These are phyloP conservation scores for Drosophila punjabiensis DNA, from an alignment of 1,140 invertebrate genomes.

Conservation along the genomic window DNA sequence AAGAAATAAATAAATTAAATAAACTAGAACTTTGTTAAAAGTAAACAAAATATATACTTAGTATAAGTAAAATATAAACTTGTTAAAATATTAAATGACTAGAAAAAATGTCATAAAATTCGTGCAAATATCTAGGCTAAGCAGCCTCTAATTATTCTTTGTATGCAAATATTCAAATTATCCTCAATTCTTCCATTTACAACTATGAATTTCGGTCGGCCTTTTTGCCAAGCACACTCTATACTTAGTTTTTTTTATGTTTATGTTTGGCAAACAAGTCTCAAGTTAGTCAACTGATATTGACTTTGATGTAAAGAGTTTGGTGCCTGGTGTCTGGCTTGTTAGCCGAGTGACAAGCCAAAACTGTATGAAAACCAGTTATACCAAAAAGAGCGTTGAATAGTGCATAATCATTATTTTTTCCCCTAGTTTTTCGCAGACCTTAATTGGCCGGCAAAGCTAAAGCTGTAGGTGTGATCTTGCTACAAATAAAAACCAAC, in stretches of 20 bases:
- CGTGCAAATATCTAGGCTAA: conserved; percentile 19
- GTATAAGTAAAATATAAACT: no score
- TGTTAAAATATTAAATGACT: no score
- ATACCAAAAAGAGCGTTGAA: conserved; percentile 9
- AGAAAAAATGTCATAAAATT: background rate
- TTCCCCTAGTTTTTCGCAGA: conserved; percentile 14
- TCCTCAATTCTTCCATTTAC: conserved; percentile 27
- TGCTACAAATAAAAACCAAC: conserved; percentile 2
- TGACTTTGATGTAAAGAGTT: conserved; percentile 64
- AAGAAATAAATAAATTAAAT: background rate
- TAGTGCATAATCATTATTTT: conserved; percentile 38
- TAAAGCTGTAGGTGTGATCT: conserved; percentile 28
- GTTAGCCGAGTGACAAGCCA: conserved; percentile 18
- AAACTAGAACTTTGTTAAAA: background rate
- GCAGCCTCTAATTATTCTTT: conserved; percentile 5
- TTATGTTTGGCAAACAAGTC: conserved; percentile 54
- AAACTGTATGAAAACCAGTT: conserved; percentile 52
- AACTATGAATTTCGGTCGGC: background rate
- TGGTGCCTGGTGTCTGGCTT: conserved; percentile 12
- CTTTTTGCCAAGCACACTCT: background rate
- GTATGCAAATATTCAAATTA: conserved; percentile 33
- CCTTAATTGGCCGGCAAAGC: conserved; percentile 45
- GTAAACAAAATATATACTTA: background rate
- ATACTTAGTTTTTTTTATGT: conserved; percentile 5
- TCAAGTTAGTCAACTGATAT: conserved; percentile 52